Evolutionary conservation across 2,888 invertebrate species (phyloP).

Genomic region (Serripes groenlandicus): DNA sequence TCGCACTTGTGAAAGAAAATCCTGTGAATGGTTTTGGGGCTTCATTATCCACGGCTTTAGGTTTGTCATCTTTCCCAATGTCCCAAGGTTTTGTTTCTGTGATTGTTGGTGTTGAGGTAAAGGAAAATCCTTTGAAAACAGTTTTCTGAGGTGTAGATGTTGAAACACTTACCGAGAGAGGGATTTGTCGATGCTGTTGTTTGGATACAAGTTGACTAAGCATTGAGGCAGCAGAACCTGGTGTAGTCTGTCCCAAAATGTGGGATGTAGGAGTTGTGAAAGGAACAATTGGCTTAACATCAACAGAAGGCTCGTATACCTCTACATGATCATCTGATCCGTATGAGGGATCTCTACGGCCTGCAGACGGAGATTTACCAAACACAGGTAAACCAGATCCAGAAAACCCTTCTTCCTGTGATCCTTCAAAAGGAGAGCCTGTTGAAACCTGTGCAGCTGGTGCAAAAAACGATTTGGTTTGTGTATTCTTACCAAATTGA

Average conservation of each 20-base stretch:
- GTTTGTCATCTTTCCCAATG: constrained; percentile 65
- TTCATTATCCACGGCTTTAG: constrained; percentile 79
- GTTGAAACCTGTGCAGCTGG: no score
- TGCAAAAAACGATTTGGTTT: no score
- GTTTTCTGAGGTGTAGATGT: constrained; percentile 66
- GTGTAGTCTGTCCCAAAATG: constrained; percentile 14
- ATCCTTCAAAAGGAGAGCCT: no score
- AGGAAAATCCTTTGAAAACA: constrained; percentile 91
- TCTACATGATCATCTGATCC: no score
- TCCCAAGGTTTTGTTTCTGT: constrained; percentile 56
- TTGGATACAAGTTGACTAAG: constrained; percentile 60
- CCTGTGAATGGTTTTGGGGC: constrained; percentile 82
- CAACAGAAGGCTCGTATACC: no score
- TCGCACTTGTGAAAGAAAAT: constrained; percentile 69
- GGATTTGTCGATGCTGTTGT: constrained; percentile 41
- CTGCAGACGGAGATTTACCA: no score
- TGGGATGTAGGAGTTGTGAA: background rate
- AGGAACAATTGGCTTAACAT: no score
- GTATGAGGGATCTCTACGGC: no score
- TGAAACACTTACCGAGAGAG: constrained; percentile 20
- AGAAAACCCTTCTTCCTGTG: no score
- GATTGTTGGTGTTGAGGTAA: constrained; percentile 90
- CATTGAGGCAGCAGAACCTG: constrained; percentile 52
- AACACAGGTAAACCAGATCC: no score
- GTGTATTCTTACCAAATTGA: no score